These are phyloP conservation scores for Drosophila prosaltans DNA, from an alignment of 1,140 invertebrate species.

Conservation along the genomic window DNA sequence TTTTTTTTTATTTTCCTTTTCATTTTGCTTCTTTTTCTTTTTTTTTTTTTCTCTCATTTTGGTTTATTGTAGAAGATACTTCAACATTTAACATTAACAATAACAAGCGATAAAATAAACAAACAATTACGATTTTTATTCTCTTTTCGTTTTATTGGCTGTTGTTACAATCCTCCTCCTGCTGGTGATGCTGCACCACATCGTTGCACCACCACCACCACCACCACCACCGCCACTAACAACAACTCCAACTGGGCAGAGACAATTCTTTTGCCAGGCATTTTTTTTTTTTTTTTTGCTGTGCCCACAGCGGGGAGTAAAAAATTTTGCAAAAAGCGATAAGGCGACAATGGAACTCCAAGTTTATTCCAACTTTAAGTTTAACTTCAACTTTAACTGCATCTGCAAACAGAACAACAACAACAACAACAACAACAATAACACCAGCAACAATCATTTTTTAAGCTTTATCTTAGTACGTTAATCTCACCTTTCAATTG, in stretches of 20 bases:
- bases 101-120: constrained; percentile 59
- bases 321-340: constrained; percentile 66
- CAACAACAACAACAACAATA: constrained; percentile 19
- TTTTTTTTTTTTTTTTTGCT: constrained; percentile 51
- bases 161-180: background rate
- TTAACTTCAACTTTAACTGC: constrained; percentile 12
- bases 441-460: constrained; percentile 37
- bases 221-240: background rate
- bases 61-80: constrained; percentile 31
- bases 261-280: constrained; percentile 60
- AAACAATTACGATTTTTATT: constrained; percentile 74
- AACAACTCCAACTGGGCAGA: constrained; percentile 28
- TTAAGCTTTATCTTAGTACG: constrained; percentile 34
- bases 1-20: background rate
- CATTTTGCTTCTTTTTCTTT: background rate
- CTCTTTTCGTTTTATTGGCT: background rate
- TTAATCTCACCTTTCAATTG: constrained; percentile 28
- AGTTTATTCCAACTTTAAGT: constrained; percentile 4
- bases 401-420: constrained; percentile 19
- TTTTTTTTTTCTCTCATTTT: constrained; percentile 28
- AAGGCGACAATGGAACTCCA: constrained; percentile 56
- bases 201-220: constrained; percentile 21
- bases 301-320: constrained; percentile 63
- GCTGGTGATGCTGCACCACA: constrained; percentile 19
- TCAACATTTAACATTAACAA: constrained; percentile 73